Evolutionary conservation across 92 coral and sea anemone species (phyloP).

Genomic region (Porites lobata): DNA sequence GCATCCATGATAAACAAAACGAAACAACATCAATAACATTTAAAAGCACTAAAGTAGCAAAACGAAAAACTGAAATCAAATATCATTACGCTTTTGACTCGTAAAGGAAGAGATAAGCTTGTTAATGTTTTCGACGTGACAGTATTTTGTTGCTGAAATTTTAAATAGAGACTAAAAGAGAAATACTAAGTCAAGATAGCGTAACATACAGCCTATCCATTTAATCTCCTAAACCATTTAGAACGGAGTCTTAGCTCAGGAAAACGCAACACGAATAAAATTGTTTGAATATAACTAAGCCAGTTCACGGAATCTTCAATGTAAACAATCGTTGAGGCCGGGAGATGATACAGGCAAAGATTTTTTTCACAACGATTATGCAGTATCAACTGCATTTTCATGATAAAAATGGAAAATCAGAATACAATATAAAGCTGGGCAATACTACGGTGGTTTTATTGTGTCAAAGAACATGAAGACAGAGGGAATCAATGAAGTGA

Average conservation of each 20-base stretch:
- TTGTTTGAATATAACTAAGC: background rate
- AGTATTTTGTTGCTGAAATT: conserved; percentile 7
- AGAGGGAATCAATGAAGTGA: conserved; percentile 7
- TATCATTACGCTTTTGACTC: background rate
- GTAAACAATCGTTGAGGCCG: conserved; percentile 10
- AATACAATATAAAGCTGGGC: background rate
- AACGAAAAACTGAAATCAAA: background rate
- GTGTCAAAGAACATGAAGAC: background rate
- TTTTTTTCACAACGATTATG: background rate
- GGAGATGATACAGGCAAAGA: background rate
- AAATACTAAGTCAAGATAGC: background rate
- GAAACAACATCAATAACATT: background rate
- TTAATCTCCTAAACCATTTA: background rate
- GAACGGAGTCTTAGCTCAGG: background rate
- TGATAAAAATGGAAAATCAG: background rate
- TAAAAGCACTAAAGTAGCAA: background rate
- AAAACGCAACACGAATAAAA: conserved; percentile 11
- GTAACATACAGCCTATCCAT: background rate
- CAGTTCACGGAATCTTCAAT: conserved; percentile 13
- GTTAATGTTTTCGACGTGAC: background rate
- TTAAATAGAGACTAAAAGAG: background rate
- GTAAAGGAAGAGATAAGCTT: background rate
- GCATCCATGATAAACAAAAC: background rate
- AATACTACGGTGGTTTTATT: conserved; percentile 1
- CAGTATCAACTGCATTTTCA: background rate